A percentile compares a stretch with the other conserved stretches of the same genome.
phyloP scores from a whole-genome alignment of 2,888 invertebrate species.

The Blastobasis adustella region DNA sequence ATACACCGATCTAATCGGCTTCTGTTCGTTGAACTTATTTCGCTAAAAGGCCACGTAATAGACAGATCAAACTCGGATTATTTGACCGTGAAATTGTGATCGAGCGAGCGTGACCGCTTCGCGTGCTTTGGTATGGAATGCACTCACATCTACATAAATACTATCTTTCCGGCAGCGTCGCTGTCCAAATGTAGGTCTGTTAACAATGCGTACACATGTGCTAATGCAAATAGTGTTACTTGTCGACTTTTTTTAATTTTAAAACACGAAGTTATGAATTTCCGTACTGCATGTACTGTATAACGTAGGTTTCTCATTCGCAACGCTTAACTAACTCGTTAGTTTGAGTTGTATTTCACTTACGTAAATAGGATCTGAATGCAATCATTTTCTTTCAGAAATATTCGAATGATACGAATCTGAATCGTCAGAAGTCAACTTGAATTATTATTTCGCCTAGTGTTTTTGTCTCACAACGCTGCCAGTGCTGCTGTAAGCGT shows the following conservation, averaged over 20 bases:
- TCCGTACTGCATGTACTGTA: too few species aligned
- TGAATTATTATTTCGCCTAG: background rate
- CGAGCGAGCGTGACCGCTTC: constrained; percentile 51
- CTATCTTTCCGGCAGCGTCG: constrained; percentile 13
- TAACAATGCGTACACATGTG: background rate
- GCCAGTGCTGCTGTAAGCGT: constrained; percentile 3
- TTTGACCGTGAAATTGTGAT: constrained; percentile 66
- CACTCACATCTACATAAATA: constrained; percentile 24
- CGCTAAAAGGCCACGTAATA: constrained; percentile 44
- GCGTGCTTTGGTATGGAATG: constrained; percentile 40
- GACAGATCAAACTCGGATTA: constrained; percentile 54
- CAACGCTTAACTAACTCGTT: too few species aligned
- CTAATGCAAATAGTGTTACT: too few species aligned
- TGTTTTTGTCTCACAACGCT: background rate
- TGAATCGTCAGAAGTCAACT: background rate
- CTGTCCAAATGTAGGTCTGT: constrained; percentile 10
- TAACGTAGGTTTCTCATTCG: too few species aligned
- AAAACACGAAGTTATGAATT: too few species aligned
- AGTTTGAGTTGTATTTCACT: too few species aligned
- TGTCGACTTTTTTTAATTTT: too few species aligned
- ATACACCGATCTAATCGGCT: constrained; percentile 5
- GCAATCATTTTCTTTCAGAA: too few species aligned
- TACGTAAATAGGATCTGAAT: too few species aligned
- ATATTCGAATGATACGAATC: too few species aligned
- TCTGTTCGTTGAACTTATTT: constrained; percentile 48